Base-by-base conservation (phyloP, 2,888 invertebrate species). In the Metopia argyrocephala region DNA sequence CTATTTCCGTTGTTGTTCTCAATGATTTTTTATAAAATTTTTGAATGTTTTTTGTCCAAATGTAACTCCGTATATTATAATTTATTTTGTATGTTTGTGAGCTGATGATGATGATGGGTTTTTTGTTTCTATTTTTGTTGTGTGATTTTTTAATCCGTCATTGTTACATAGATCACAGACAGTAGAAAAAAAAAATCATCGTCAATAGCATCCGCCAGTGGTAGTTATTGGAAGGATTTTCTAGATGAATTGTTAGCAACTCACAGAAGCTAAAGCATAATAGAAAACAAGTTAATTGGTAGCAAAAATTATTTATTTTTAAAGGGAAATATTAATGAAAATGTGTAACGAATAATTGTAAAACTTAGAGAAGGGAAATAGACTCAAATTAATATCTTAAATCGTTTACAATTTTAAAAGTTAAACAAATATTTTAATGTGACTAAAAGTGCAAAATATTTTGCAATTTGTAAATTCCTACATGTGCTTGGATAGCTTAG, bases 111-210 rank as follows among this genome's bases (percentile, higher is more conserved):
- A 38, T 38, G 38, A 3, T 15, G 1, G 3, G 9, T 38, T 38
- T 38, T 38, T 0, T 15, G 15, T 38, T 38, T 38, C 15, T 38
- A 25, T 69, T 65, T 45, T 45, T 61, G 18, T 31, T 54, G 46
- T 78, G 27, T 52, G 59, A 65, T 66, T 78, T 78, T 78, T 66
- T 57, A 80, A 76, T 73, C 76, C 68, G 28, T 76, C 48, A 76
- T 59, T 81, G 74, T 65, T 66, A 50, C 65, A 78, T 70, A 65
- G 61, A 81, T 74, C 81, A 68, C 61, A 73, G 61, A 74, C 65
- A 74, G 61, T 52, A 76, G n/a, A 73, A 27, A 57, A 48, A 68
- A 71, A 70, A 62, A 62, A 71, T 57, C 20, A 70, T 31, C 52
- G 23, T n/a, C 23, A 52, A 28, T 52, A 50, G 3, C 20, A 46